Evolutionary conservation across 2,888 invertebrate genomes (phyloP), one percentile per base, ranked within the genome.

Genomic region (Drosophila antonietae): DNA sequence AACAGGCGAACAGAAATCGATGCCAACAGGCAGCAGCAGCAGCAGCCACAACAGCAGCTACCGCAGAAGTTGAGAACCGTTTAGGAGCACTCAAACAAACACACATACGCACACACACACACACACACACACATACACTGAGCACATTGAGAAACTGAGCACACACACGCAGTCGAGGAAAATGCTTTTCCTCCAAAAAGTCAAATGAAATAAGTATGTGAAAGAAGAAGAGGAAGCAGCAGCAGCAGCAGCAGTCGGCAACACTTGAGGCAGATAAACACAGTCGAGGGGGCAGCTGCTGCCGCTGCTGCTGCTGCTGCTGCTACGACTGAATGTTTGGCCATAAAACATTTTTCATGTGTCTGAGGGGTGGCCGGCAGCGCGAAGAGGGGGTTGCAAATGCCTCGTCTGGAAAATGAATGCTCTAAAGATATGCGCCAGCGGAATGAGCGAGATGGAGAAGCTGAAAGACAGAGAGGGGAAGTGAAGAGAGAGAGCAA

Each of bases 121-220:
- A 56, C 52, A 62, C 35, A 44, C 56, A 68, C 43, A 47, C 53
- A 52, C 35, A 46, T n/a, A n/a, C 2, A 8, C 10, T 1, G 15
- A 8, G n/a, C n/a, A 31, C 49, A 49, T 49, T 49, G 49, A 66
- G 31, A 39, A 23, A n/a, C 47, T 47, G 53, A 55, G 47, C 57
- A 78, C 61, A 67, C 33, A 64, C 46, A 46, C 67, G 47, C 56
- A 60, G 52, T 62, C 57, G 76, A 51, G 87, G 86, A 75, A 83
- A 88, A 84, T 88, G 89, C 87, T 86, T 88, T 84, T 86, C 84
- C 83, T 72, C 89, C 84, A 77, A 87, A 89, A 84, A 85, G 88
- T 85, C 85, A 89, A 80, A 89, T 81, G 84, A 83, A 88, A 83
- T 88, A 88, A 86, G 88, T 87, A 84, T 64, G 73, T 73, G 66